phyloP scores from a whole-genome alignment of 2,797 vertebrate species.

The Brachyrhaphis roseni region DNA sequence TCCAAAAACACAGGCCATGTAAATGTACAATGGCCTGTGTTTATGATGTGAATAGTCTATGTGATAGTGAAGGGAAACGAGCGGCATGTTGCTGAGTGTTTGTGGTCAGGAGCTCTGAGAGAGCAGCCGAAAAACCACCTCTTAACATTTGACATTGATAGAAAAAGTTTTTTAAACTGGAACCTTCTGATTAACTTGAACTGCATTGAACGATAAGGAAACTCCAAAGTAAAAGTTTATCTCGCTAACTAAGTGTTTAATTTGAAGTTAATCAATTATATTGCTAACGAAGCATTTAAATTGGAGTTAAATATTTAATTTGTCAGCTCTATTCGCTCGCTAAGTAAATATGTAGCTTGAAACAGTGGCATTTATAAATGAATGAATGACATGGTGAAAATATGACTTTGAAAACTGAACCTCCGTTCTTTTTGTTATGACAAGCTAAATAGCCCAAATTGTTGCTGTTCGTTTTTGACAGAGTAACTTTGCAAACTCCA shows the following conservation, averaged over 20 bases:
- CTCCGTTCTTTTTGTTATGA: too few relatives aligned
- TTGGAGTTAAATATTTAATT: background rate
- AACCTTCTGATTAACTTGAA: background rate
- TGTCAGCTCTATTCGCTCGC: background rate
- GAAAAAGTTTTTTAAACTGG: background rate
- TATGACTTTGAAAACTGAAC: too few relatives aligned
- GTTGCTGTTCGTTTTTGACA: too few relatives aligned
- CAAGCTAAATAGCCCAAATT: too few relatives aligned
- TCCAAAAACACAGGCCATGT: too few relatives aligned
- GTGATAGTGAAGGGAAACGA: background rate
- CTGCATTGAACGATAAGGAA: background rate
- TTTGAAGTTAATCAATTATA: background rate
- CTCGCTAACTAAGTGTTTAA: background rate
- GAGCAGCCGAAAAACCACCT: background rate
- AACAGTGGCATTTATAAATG: background rate
- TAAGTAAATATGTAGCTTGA: background rate
- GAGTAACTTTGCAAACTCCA: too few relatives aligned
- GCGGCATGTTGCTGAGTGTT: background rate
- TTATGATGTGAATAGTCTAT: background rate
- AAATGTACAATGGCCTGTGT: too few relatives aligned
- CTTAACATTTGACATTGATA: background rate
- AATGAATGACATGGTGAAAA: too few relatives aligned
- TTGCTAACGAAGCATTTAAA: background rate
- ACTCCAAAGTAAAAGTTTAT: background rate
- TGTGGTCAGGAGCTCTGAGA: background rate